Evolutionary conservation across 2,888 invertebrate genomes (phyloP), one percentile per base, ranked within the genome.

Genomic region (Tachina grossa): DNA sequence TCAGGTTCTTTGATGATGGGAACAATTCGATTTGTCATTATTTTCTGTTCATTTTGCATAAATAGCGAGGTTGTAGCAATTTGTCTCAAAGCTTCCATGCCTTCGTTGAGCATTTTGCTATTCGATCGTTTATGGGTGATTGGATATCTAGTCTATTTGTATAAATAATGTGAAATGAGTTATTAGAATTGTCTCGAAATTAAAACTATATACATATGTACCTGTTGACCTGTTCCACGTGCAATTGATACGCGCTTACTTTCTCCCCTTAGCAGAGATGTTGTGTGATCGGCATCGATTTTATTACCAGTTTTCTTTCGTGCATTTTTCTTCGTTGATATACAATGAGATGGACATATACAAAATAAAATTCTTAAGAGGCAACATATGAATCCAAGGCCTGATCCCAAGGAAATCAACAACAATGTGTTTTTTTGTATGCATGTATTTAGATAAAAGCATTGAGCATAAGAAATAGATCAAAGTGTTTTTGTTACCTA

Each of bases 341-440:
- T 95, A 93, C 96, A 96, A 90, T 95, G 95, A 90, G 95, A 96
- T 89, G 96, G 95, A 93, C 96, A 97, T 92, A 96, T 95, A 93
- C 97, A 97, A 92, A 97, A 95, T 91, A 96, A 94, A 90, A 97
- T 96, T 89, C 97, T 95, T 90, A 97, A 94, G 90, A 97, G 93
- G 93, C 97, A 97, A 93, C 97, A 97, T 88, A 96, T 94, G 89
- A 97, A 94, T 89, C 97, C 97, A 89, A 96, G 94, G 90, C 94
- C 95, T 91, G 91, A 68, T 68, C 80, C 45, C 80, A 81, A 81
- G 80, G 49, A 81, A 81, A 74, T 81, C 80, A 78, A 76, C 71
- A 76, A 68, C 11, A 74, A 69, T 61, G 14, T 22, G 1, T 59
- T 66, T 78, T 68, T 65, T 39, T 66, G 51, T 49, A 16, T n/a